phyloP scores from a whole-genome alignment of 2,113 vertebrate genomes.

The Epinephelus cyanopodus region DNA sequence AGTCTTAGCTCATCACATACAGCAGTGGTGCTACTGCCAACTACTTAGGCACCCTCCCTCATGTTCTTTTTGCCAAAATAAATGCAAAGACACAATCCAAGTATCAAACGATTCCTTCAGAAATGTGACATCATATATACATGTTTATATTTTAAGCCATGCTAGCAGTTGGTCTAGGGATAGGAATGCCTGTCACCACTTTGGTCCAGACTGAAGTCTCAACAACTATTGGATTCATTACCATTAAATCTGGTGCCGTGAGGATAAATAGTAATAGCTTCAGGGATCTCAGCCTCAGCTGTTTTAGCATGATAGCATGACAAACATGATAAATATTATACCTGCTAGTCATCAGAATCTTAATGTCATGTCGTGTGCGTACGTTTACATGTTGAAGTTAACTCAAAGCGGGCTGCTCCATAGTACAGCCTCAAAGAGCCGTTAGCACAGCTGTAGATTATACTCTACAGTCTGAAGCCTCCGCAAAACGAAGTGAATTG shows the following conservation, averaged over 20 bases:
- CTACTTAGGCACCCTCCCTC: neutral
- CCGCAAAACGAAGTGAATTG: too few relatives aligned
- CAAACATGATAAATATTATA: neutral
- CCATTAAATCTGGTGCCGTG: neutral
- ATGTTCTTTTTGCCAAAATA: neutral
- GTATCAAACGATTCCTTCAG: neutral
- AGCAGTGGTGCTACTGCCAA: slow-evolving; percentile 1
- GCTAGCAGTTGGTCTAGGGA: too few relatives aligned
- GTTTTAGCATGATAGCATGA: too few relatives aligned
- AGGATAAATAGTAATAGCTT: neutral
- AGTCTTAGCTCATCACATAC: neutral
- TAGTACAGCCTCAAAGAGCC: neutral
- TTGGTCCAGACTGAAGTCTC: neutral
- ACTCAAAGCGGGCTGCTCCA: too few relatives aligned
- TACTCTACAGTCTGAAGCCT: neutral
- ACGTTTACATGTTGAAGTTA: too few relatives aligned
- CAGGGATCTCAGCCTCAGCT: neutral
- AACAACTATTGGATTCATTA: neutral
- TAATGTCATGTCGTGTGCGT: too few relatives aligned
- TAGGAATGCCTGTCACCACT: neutral
- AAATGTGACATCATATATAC: neutral
- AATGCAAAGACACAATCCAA: neutral
- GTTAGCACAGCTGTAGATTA: neutral
- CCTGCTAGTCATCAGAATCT: too few relatives aligned
- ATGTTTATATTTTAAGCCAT: neutral